These are phyloP conservation scores for Dolichoris vasculosae DNA, from an alignment of 1,140 invertebrate species.

Conservation along the genomic window DNA sequence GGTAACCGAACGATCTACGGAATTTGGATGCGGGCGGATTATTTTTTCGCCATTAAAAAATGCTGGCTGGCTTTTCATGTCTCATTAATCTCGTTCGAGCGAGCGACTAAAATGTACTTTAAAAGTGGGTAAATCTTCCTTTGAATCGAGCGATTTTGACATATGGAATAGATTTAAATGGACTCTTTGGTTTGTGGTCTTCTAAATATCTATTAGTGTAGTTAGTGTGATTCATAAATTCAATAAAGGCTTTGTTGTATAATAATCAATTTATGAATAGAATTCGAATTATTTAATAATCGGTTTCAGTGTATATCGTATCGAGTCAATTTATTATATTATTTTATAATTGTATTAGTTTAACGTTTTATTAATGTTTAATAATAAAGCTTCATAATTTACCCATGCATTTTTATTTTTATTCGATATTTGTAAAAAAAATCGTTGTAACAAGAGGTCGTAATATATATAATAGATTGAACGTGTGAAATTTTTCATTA, in stretches of 20 bases:
- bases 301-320: too few species aligned
- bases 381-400: too few species aligned
- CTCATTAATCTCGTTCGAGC: neutral
- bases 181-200: neutral
- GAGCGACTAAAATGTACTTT: neutral
- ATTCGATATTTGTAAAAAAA: too few species aligned
- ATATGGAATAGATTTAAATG: neutral
- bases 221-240: neutral
- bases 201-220: neutral
- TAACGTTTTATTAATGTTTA: too few species aligned
- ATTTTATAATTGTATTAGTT: too few species aligned
- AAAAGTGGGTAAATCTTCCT: neutral
- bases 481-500: neutral
- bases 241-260: neutral
- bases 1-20: neutral
- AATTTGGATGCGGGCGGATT: neutral
- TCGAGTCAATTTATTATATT: too few species aligned
- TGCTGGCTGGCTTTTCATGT: neutral
- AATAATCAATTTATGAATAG: too few species aligned
- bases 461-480: neutral
- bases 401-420: too few species aligned
- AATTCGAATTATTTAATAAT: neutral
- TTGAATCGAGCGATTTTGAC: neutral
- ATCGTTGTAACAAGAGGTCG: too few species aligned
- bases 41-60: neutral